Conservation (phyloP, 2,888 invertebrate genomes). For the Drosophila putrida region DNA sequence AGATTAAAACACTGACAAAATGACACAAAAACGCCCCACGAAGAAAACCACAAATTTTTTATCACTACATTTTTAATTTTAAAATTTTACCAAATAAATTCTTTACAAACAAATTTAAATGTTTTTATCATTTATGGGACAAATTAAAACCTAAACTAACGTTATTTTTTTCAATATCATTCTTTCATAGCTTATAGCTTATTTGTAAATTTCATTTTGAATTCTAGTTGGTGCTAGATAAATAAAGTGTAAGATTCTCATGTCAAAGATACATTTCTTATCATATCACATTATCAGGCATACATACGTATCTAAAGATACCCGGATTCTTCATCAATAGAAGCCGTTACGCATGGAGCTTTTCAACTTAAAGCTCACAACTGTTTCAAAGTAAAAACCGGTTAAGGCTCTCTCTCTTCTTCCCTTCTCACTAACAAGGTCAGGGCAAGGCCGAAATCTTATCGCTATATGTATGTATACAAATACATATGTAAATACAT, state of each 20-base stretch:
- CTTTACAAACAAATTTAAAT: too few species aligned
- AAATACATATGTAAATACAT: neutral
- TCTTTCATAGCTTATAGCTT: too few species aligned
- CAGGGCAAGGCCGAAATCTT: conserved; percentile 41
- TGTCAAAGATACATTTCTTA: too few species aligned
- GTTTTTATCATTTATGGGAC: too few species aligned
- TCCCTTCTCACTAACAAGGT: conserved; percentile 24
- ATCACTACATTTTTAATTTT: neutral
- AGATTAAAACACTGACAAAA: conserved; percentile 1
- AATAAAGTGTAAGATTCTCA: too few species aligned
- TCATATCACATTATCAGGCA: too few species aligned
- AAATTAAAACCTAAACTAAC: too few species aligned
- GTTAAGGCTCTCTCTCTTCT: neutral
- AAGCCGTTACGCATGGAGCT: neutral
- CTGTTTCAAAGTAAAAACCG: neutral
- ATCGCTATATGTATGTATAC: conserved; percentile 12
- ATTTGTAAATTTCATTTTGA: too few species aligned
- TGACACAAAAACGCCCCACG: conserved; percentile 42
- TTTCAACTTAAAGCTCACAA: neutral
- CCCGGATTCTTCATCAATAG: neutral
- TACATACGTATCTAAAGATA: too few species aligned
- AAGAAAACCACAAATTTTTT: neutral
- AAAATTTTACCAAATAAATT: neutral
- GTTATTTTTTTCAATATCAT: too few species aligned
- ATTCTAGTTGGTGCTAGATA: too few species aligned